Conservation (phyloP, 2,113 vertebrate genomes). For the Anoura caudifer region DNA sequence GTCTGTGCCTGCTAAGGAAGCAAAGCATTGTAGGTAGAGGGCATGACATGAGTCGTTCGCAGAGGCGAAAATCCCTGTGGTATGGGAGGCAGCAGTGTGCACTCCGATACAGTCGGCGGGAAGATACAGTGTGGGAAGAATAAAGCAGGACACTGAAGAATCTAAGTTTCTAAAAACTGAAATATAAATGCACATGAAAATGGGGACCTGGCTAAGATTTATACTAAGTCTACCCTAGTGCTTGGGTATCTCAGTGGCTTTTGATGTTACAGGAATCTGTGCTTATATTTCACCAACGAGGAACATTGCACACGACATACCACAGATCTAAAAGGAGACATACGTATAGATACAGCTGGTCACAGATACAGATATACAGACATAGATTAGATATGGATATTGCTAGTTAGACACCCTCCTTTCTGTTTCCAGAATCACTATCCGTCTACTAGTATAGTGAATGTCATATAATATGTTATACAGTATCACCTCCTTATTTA, state of each 20-base stretch:
- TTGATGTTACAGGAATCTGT: neutral
- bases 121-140: neutral
- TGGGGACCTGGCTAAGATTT: neutral
- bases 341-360: neutral
- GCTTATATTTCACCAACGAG: neutral
- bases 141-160: neutral
- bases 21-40: neutral
- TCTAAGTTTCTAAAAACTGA: neutral
- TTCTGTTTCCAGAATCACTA: neutral
- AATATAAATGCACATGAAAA: neutral
- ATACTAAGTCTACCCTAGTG: neutral
- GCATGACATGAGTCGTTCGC: neutral
- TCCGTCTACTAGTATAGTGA: neutral
- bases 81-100: neutral
- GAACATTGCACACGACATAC: neutral
- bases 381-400: neutral
- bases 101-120: neutral
- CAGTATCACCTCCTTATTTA: neutral
- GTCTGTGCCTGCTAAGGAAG: neutral
- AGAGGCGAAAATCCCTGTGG: neutral
- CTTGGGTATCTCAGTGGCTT: neutral
- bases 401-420: neutral
- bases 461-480: neutral
- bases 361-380: neutral
- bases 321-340: neutral